phyloP scores from a whole-genome alignment of 2,113 vertebrate species.

The Microcebus griseorufus region DNA sequence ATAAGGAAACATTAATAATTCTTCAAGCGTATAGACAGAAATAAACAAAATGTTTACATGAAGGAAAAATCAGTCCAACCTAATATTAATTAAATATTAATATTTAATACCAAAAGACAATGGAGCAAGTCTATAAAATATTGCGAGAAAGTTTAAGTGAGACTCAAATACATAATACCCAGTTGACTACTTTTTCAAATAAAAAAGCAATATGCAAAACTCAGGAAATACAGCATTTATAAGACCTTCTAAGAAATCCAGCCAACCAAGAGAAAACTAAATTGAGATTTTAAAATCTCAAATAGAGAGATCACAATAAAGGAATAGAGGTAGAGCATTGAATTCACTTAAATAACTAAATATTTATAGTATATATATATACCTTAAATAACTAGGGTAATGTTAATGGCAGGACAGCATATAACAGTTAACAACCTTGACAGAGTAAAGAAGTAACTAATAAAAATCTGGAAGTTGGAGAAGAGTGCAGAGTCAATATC shows the following conservation, averaged over 20 bases:
- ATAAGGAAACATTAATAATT: background rate
- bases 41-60: slow-evolving; percentile 4
- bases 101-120: slow-evolving; percentile 41
- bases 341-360: slow-evolving; percentile 49
- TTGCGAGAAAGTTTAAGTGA: slow-evolving; percentile 8
- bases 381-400: background rate
- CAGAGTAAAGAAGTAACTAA: slow-evolving; percentile 51
- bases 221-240: slow-evolving; percentile 1
- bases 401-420: background rate
- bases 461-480: slow-evolving; percentile 37
- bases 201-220: slow-evolving; percentile 11
- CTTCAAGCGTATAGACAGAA: background rate
- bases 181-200: slow-evolving; percentile 40
- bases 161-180: background rate
- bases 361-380: background rate
- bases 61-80: slow-evolving; percentile 23
- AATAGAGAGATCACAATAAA: slow-evolving; percentile 22
- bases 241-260: background rate
- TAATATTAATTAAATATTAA: background rate
- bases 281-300: background rate
- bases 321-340: background rate
- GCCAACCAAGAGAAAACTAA: slow-evolving; percentile 34
- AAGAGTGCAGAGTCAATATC: slow-evolving; percentile 28
- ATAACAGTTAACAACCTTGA: slow-evolving; percentile 16
- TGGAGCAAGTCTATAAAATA: background rate